phyloP scores from a whole-genome alignment of 2,113 vertebrate species.

The Callipepla californica region DNA sequence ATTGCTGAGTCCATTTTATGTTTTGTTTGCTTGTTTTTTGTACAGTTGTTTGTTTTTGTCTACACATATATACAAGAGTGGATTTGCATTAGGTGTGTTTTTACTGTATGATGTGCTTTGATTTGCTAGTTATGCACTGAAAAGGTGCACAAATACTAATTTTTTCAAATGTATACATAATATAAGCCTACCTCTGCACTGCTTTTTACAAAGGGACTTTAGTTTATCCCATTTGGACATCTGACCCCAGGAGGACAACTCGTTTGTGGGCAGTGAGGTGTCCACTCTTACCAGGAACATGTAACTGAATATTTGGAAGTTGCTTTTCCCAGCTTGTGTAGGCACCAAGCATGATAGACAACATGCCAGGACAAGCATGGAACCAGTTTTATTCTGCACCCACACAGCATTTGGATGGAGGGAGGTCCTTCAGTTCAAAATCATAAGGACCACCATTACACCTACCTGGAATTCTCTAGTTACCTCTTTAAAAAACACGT shows the following conservation, averaged over 20 bases:
- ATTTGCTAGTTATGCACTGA: neutral
- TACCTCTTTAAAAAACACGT: neutral
- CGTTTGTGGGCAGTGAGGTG: neutral
- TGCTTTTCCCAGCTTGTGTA: fast-evolving
- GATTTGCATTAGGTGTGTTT: neutral
- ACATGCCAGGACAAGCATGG: neutral
- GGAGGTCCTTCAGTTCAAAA: neutral
- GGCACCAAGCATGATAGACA: neutral
- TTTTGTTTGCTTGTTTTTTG: neutral
- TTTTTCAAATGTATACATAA: neutral
- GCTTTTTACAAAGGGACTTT: neutral
- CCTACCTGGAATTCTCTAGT: neutral
- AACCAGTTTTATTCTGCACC: neutral
- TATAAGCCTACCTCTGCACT: fast-evolving
- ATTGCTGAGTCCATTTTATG: neutral
- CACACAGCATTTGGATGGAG: neutral
- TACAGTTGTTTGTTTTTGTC: neutral
- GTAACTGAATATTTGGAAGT: neutral
- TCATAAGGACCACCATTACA: neutral
- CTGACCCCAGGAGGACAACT: neutral
- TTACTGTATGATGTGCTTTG: neutral
- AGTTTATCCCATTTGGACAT: neutral
- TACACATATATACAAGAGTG: neutral
- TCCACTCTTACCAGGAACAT: neutral
- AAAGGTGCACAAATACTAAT: neutral